Evolutionary conservation across 2,888 invertebrate species (phyloP), one percentile per base, ranked within the genome.

Genomic region (Sinopyrophorus schimmeli): DNA sequence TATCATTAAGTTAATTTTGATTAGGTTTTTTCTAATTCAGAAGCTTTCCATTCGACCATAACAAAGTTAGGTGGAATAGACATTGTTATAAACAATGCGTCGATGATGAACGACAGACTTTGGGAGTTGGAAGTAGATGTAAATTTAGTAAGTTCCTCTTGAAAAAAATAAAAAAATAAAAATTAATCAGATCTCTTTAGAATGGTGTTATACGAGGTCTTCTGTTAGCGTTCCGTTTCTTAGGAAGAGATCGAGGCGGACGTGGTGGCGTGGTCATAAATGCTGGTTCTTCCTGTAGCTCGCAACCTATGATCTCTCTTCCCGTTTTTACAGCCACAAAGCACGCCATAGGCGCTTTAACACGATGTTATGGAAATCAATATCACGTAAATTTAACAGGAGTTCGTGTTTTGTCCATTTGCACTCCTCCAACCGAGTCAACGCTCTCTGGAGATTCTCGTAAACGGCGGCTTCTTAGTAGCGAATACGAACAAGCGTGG

Each of bases 401-500:
- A 16, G 42, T 54, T 32, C 49, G 53, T 35, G 40, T 63, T 11
- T 26, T 60, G 7, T 53, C 58, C 3, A 38, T 63, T 9, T 63
- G 62, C 64, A 85, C 87, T 1, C 81, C 83, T 3, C 80, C 83
- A 5, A 84, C 86, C 0, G 82, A 84, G 63, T 81, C 82, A 0
- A 82, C 81, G 10, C 76, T 84, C 30, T 79, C 84, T 12, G 80
- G 80, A 54, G 84, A 86, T 62, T 83, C 86, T 37, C 79, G 83
- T 34, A 86, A 85, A 64, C 81, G 86, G 61, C 79, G n/a, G n/a
- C 79, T 87, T 34, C 78, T 86, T 70, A 84, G 84, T 7, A 79
- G 83, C 0, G 83, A 84, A 50, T 87, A 86, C 64, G 86, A 86
- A 61, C 82, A 82, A 6, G 86, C 86, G 5, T 87, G 86, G 85